phyloP scores from a whole-genome alignment of 2,113 vertebrate genomes.

The Hippolais icterina region DNA sequence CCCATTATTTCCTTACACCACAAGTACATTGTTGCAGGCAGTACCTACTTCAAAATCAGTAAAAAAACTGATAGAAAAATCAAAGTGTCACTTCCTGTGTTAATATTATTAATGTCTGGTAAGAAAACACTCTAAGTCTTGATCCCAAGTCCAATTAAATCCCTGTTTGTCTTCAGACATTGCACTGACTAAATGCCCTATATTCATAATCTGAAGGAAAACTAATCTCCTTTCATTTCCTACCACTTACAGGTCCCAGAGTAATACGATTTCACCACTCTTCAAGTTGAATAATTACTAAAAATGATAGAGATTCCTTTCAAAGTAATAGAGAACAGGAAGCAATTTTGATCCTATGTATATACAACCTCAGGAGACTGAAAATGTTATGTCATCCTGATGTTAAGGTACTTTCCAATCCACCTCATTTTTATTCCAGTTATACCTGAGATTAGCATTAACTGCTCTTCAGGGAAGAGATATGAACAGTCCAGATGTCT shows the following conservation, averaged over 20 bases:
- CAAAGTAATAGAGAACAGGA: background rate
- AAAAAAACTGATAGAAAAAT: background rate
- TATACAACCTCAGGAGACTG: background rate
- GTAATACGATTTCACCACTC: background rate
- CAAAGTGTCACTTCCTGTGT: background rate
- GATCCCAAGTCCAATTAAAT: background rate
- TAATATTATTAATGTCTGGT: background rate
- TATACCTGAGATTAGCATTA: background rate
- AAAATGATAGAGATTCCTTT: background rate
- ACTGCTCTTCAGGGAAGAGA: background rate
- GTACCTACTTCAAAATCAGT: background rate
- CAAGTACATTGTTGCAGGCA: background rate
- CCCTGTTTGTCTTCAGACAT: background rate
- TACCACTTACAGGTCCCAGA: background rate
- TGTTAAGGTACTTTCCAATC: background rate
- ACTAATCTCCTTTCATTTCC: background rate
- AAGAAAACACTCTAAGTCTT: background rate
- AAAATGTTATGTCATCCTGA: background rate
- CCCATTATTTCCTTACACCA: background rate
- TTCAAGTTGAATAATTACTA: background rate
- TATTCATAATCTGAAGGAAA: background rate
- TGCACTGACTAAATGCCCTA: background rate
- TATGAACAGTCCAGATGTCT: background rate
- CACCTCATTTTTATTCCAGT: background rate
- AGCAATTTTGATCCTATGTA: background rate